Evolutionary conservation across 2,797 vertebrate species (phyloP), one percentile per base, ranked within the genome.

Genomic region (Acanthopagrus latus): DNA sequence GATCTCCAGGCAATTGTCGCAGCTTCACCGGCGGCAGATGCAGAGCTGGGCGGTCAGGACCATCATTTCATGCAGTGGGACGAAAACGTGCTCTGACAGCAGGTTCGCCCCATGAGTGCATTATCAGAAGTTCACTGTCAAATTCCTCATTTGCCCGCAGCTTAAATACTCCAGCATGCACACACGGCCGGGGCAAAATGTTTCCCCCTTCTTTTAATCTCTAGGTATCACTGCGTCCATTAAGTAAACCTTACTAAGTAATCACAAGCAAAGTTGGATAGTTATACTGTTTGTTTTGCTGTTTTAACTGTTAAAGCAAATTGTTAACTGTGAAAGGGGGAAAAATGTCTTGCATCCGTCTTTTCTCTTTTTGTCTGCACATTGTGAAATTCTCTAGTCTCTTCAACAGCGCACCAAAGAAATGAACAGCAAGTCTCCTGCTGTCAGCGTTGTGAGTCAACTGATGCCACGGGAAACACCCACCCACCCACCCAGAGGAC

Each of bases 1-100:
- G 84, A 81, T 88, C 82, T 85, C 66, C 60, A 68, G 80, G 69
- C 76, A 73, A 71, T 82, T 71, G 76, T 78, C 51, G n/a, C 20
- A 8, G 64, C 64, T 72, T 69, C 74, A 16, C 60, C 47, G 63
- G 64, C 76, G 83, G 77, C 74, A 84, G 85, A 82, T 71, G 84
- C 74, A 58, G 74, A 74, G 83, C 71, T 17, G 47, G 47, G 78
- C 76, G 75, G 80, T 83, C 73, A 57, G 71, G 68, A 67, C 68
- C 41, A 18, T 76, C 80, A 70, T 79, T 72, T 67, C 58, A 64
- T 51, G 65, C 63, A 80, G 55, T 0, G n/a, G 80, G 77, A 84
- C 50, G 2, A 86, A 86, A 89, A 86, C 79, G 77, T 84, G 81
- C 80, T 87, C 81, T 85, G 83, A 90, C 86, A 89, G 88, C 79